Conservation (phyloP, 1,140 invertebrate species). For the Drosophila ananassae region DNA sequence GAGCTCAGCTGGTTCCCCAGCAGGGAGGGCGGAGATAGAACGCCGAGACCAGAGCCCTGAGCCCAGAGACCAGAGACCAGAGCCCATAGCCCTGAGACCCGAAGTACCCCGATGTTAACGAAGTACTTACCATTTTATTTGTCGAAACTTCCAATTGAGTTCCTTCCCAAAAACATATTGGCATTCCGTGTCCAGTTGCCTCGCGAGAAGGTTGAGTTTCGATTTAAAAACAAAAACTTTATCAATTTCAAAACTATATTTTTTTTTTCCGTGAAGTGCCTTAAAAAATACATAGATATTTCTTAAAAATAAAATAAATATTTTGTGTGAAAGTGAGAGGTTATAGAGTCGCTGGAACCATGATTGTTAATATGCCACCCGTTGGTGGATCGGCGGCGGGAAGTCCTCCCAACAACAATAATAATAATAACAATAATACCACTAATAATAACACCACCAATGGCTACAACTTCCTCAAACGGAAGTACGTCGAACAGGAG, state of each 20-base stretch:
- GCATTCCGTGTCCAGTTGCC: slow-evolving; percentile 74
- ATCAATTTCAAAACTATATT: background rate
- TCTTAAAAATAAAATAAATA: background rate
- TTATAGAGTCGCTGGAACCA: slow-evolving; percentile 7
- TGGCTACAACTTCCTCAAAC: slow-evolving; percentile 66
- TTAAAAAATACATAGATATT: background rate
- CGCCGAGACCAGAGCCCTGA: background rate
- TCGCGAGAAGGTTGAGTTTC: slow-evolving; percentile 47
- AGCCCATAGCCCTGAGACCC: background rate
- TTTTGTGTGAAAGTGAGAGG: slow-evolving; percentile 12
- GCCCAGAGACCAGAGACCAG: background rate
- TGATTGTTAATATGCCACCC: slow-evolving; percentile 77
- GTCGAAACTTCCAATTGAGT: background rate
- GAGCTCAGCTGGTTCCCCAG: too few species aligned
- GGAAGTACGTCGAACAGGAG: slow-evolving; percentile 59
- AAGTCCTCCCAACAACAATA: slow-evolving; percentile 24
- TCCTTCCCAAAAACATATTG: slow-evolving; percentile 4
- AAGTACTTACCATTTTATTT: background rate
- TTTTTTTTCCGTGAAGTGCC: slow-evolving; percentile 4
- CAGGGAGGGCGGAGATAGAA: too few species aligned
- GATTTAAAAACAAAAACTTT: background rate
- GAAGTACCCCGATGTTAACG: background rate
- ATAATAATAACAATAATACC: slow-evolving; percentile 24
- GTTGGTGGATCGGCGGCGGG: slow-evolving; percentile 47
- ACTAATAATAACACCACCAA: slow-evolving; percentile 16